Evolutionary conservation across 2,888 invertebrate genomes (phyloP), one percentile per base, ranked within the genome.

Genomic region (Agapetus fuscipes): DNA sequence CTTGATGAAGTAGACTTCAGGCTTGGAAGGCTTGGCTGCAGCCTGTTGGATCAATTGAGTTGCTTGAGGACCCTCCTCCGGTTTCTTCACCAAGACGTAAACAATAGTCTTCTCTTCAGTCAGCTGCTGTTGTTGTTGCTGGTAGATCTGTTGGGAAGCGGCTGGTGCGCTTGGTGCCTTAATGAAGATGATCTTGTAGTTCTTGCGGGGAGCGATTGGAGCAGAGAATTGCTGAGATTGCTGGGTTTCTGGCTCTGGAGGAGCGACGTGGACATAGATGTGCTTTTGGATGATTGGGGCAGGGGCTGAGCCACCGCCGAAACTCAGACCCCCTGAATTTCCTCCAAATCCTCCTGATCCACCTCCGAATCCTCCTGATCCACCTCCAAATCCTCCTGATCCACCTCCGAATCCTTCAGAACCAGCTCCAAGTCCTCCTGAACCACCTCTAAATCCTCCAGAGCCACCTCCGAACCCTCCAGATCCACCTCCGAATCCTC

Each of bases 141-240:
- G 82, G 57, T 83, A 80, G 52, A 79, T 71, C 54, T 83, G 83
- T 0, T 79, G 80, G 48, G 82, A 76, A 44, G 82, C 83, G 40
- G 80, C 78, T 54, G 81, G 82, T 50, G 82, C 75, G 50, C 82
- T 78, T 41, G 84, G 83, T 45, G 83, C 83, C 70, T 84, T 84
- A 65, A 85, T 84, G 77, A 84, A 84, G 71, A 85, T 83, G 64
- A 84, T 84, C 63, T 84, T 84, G 76, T 84, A 82, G 66, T 83
- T 82, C 56, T 83, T 83, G 31, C 79, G 69, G 41, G 77, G 75
- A 28, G 78, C 74, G n/a, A 74, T 70, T 39, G 67, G 66, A 55
- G 80, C 74, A 37, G 79, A n/a, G n/a, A n/a, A n/a, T 9, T 20
- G 20, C 20, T 20, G 25, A 10, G 11, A n/a, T 11, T 14, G 25